phyloP scores from a whole-genome alignment of 2,113 vertebrate genomes.

The Trematocara zebra region DNA sequence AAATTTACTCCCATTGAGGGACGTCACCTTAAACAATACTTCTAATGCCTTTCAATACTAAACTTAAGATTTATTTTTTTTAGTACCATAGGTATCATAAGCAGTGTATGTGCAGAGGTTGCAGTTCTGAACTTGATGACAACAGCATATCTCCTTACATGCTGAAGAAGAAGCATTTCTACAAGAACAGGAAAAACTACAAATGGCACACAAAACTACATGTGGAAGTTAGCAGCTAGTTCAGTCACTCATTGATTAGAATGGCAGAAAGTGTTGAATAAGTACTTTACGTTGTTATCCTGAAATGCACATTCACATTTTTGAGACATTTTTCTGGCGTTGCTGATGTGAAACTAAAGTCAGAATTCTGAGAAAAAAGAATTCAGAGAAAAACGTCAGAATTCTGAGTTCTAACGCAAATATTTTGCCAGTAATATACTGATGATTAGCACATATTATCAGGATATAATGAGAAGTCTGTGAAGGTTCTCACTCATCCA shows the following conservation, averaged over 20 bases:
- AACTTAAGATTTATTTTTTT: not conserved
- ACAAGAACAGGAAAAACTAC: not conserved
- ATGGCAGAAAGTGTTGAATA: not conserved
- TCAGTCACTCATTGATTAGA: not conserved
- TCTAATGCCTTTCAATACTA: not conserved
- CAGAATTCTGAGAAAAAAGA: not conserved
- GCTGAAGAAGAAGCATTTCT: not conserved
- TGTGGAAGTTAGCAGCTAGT: not conserved
- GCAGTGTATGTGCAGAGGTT: not conserved
- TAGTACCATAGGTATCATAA: not conserved
- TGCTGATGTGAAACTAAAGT: not conserved
- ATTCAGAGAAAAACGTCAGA: fast-evolving
- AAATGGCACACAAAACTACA: not conserved
- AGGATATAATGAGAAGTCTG: not conserved
- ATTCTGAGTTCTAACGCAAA: not conserved
- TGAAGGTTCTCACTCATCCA: not conserved
- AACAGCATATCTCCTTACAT: not conserved
- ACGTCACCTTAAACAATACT: not conserved
- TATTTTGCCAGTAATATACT: not conserved
- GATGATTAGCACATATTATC: not conserved
- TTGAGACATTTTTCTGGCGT: not conserved
- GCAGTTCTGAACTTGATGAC: not conserved
- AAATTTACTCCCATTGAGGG: not conserved
- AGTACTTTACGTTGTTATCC: not conserved
- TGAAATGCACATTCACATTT: not conserved